Evolutionary conservation across 2,888 invertebrate species (phyloP), one percentile per base, ranked within the genome.

Genomic region (Mechanitis messenoides): DNA sequence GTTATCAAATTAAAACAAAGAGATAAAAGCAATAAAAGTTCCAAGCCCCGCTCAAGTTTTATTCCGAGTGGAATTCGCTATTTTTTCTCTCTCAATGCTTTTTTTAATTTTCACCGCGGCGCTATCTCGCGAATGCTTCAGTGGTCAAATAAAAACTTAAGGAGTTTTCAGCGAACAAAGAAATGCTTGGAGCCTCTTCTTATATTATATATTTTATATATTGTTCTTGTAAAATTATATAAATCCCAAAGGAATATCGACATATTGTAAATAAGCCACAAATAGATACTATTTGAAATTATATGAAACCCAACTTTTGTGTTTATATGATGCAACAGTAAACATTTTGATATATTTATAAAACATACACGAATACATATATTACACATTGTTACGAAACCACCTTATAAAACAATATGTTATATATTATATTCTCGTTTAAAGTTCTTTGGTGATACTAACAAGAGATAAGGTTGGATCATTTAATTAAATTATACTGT

Each of bases 131-230:
- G 85, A 87, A 90, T 87, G 90, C 90, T 90, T 89, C 90, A 90
- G 89, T 87, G 90, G 90, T 89, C 90, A 89, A 89, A 90, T 89
- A 89, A 89, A 89, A 90, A 89, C 88, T 88, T 87, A 83, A 86
- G 81, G 84, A 88, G 87, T 85, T 87, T 75, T 83, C 80, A 78
- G 77, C 68, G 85, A 84, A 75, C 75, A 83, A 33, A 3, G 68
- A 66, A 66, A 62, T 47, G 33, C 12, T 33, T 68, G 64, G 76
- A 78, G 75, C 65, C 6, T 45, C 53, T 65, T 60, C 54, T 11
- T 55, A 58, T 59, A 56, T 47, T 38, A 60, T 63, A 67, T 62
- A 59, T 63, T 56, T 20, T 53, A 53, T 56, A 45, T 54, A 50
- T 62, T 7, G 42, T 42, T 42, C 38, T 38, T 4, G 38, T 38